Conservation (phyloP, 2,888 invertebrate genomes). For the Campoplex nolae region DNA sequence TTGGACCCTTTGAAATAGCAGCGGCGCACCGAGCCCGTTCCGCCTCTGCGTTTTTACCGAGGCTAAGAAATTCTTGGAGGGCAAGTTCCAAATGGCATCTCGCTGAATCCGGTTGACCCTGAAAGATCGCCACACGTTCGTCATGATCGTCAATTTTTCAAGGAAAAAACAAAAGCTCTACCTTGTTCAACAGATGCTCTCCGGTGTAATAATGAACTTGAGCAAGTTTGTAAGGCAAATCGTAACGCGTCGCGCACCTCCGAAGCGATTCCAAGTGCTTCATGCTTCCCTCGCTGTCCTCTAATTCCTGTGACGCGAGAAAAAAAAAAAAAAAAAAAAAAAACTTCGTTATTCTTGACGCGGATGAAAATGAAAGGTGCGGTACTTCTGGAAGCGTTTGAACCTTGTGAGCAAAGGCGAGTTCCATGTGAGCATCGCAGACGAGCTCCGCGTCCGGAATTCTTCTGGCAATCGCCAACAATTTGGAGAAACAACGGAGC, state of each 20-base stretch:
- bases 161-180: constrained; percentile 48
- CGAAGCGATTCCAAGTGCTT: constrained; percentile 72
- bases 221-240: constrained; percentile 74
- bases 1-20: constrained; percentile 77
- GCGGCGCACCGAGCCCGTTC: constrained; percentile 75
- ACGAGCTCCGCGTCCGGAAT: constrained; percentile 73
- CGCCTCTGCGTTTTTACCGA: constrained; percentile 70
- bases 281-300: constrained; percentile 71
- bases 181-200: constrained; percentile 75
- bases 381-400: background rate
- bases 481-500: constrained; percentile 73
- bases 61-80: constrained; percentile 71
- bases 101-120: constrained; percentile 74
- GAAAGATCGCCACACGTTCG: background rate
- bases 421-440: constrained; percentile 76
- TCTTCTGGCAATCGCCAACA: constrained; percentile 73
- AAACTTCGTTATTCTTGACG: background rate
- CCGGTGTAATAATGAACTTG: constrained; percentile 77
- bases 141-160: background rate
- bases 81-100: constrained; percentile 75
- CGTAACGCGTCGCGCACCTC: constrained; percentile 70
- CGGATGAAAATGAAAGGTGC: background rate
- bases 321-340: background rate
- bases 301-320: constrained; percentile 71
- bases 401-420: constrained; percentile 76